Percentiles rank a stretch among this genome's conserved stretches.
phyloP scores from a whole-genome alignment of 2,113 vertebrate species.

The Poicephalus gulielmi region DNA sequence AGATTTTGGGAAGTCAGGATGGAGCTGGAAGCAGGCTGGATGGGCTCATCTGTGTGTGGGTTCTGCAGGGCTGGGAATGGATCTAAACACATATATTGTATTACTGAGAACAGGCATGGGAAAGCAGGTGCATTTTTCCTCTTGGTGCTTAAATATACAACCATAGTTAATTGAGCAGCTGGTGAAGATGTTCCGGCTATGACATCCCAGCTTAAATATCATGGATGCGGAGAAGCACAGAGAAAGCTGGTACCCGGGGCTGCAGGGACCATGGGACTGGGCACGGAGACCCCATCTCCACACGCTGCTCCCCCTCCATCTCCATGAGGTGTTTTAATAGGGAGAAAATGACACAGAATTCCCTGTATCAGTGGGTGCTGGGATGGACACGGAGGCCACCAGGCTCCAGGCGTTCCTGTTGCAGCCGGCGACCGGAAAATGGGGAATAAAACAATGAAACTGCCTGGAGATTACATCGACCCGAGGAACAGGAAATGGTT shows the following conservation, averaged over 20 bases:
- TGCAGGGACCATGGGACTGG: accelerated
- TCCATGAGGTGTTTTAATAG: accelerated
- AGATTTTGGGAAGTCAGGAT: not conserved
- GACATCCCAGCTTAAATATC: not conserved
- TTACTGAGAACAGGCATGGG: constrained; percentile 18
- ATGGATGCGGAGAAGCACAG: accelerated
- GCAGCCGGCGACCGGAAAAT: not conserved
- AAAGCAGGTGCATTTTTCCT: constrained; percentile 33
- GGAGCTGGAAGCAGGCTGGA: not conserved
- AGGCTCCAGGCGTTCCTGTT: not conserved
- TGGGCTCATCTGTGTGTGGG: not conserved
- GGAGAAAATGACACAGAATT: not conserved
- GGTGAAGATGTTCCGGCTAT: not conserved
- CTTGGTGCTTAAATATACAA: not conserved
- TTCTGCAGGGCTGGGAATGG: accelerated
- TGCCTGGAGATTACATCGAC: not conserved
- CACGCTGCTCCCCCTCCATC: accelerated
- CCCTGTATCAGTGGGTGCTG: not conserved
- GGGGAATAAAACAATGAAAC: constrained; percentile 1
- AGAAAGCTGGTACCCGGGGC: not conserved
- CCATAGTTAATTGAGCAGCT: not conserved
- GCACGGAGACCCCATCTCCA: accelerated
- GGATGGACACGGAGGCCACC: not conserved
- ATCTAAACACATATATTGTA: not conserved
- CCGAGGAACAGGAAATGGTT: constrained; percentile 17